Evolutionary conservation across 2,888 invertebrate genomes (phyloP).

Genomic region (Gonocerus acuteangulatus): DNA sequence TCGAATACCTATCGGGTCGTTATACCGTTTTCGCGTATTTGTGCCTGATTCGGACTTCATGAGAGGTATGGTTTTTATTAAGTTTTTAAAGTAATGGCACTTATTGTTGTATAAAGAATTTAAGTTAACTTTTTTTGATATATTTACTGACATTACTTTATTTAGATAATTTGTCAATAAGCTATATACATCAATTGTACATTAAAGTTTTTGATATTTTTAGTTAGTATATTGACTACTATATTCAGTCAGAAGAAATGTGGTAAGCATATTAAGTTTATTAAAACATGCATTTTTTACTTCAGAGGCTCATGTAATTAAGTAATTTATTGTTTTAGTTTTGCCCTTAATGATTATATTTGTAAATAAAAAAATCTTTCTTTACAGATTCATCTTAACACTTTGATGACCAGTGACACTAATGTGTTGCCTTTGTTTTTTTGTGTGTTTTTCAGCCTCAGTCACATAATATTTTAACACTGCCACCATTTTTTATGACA

Average conservation of each 20-base stretch:
- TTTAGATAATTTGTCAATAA: background rate
- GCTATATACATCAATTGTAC: background rate
- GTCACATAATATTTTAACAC: no score
- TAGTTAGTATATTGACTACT: background rate
- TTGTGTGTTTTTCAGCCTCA: no score
- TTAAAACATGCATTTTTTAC: background rate
- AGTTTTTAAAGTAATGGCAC: conserved; percentile 10
- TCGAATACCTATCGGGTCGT: conserved; percentile 6
- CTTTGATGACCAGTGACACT: no score
- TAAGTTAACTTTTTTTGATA: no score
- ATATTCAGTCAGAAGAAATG: background rate
- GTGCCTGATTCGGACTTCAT: conserved; percentile 24
- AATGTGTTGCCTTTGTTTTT: no score
- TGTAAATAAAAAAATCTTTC: no score
- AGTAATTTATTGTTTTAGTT: no score
- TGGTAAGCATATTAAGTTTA: background rate
- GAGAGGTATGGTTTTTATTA: conserved; percentile 24
- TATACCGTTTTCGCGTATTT: conserved; percentile 13
- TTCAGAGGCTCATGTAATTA: background rate
- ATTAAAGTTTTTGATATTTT: background rate
- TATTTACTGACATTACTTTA: background rate
- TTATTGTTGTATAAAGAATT: background rate
- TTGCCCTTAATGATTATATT: no score
- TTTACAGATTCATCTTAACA: no score
- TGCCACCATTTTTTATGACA: no score